A percentile compares a stretch with the other conserved stretches of the same genome.
Conservation (phyloP, 1,140 invertebrate species). For the Vanessa atalanta region DNA sequence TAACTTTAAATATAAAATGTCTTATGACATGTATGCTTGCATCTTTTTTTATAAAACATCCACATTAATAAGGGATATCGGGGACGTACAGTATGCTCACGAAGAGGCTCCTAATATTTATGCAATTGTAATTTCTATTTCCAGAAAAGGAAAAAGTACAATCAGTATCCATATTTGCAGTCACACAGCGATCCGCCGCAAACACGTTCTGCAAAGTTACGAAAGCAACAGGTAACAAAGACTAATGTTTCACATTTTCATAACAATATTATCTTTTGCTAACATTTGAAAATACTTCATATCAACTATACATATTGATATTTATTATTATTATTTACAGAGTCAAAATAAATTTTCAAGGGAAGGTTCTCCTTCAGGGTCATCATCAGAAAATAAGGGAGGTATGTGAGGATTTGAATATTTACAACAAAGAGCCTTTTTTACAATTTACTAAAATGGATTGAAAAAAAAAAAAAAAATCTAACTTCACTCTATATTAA, state of each 20-base stretch:
- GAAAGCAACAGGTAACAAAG: conserved; percentile 65
- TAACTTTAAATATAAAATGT: too few relatives aligned
- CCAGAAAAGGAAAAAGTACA: conserved; percentile 78
- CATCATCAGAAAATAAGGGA: conserved; percentile 69
- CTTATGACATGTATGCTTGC: too few relatives aligned
- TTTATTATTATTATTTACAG: conserved; percentile 49
- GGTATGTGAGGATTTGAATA: not conserved
- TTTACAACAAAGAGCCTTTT: too few relatives aligned
- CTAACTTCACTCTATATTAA: not conserved
- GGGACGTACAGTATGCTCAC: too few relatives aligned
- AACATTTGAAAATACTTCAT: too few relatives aligned
- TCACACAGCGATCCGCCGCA: conserved; percentile 74
- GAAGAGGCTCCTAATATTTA: conserved; percentile 27
- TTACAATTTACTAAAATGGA: too few relatives aligned
- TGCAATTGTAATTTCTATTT: conserved; percentile 39
- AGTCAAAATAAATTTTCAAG: conserved; percentile 66
- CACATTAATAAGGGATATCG: too few relatives aligned
- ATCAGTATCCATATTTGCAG: conserved; percentile 76
- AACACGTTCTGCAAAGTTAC: conserved; percentile 72
- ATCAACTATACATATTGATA: not conserved
- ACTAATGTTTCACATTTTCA: not conserved
- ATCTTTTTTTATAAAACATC: too few relatives aligned
- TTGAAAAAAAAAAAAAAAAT: too few relatives aligned
- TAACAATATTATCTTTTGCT: not conserved
- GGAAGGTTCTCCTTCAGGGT: conserved; percentile 71